These are phyloP conservation scores for Ornithoptera priamus DNA, from an alignment of 2,888 invertebrate species.

Conservation along the genomic window DNA sequence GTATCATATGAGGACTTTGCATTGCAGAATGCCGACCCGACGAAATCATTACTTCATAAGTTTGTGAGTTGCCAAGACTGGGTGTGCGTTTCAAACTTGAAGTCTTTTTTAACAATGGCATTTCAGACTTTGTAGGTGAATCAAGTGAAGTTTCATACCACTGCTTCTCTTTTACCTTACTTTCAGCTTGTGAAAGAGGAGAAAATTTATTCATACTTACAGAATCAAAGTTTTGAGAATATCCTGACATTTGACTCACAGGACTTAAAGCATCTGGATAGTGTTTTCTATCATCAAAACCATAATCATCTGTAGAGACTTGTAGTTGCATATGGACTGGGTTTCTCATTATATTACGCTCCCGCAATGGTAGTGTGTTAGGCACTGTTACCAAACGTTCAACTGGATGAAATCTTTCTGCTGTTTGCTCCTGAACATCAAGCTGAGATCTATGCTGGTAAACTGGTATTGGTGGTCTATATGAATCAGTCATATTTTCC, in stretches of 20 bases:
- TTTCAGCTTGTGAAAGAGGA: conserved; percentile 64
- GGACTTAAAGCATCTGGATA: conserved; percentile 67
- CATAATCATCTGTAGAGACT: conserved; percentile 70
- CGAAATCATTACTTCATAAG: conserved; percentile 69
- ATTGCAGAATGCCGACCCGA: conserved; percentile 70
- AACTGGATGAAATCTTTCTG: conserved; percentile 52
- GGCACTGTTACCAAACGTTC: conserved; percentile 63
- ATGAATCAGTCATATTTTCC: conserved; percentile 62
- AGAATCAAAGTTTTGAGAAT: conserved; percentile 67
- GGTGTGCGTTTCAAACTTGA: conserved; percentile 77
- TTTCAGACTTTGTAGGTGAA: conserved; percentile 70
- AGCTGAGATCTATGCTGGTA: conserved; percentile 71
- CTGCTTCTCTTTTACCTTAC: conserved; percentile 80
- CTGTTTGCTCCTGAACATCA: conserved; percentile 64
- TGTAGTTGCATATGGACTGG: conserved; percentile 68
- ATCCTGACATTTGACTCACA: conserved; percentile 68
- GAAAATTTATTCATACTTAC: conserved; percentile 69
- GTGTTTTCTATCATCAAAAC: conserved; percentile 54
- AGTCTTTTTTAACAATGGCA: conserved; percentile 62
- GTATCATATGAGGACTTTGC: conserved; percentile 65
- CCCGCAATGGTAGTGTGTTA: conserved; percentile 66
- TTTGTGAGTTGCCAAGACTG: conserved; percentile 77
- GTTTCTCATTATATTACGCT: conserved; percentile 61
- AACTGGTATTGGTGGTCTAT: conserved; percentile 53
- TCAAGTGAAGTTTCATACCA: conserved; percentile 86